Base-by-base conservation (phyloP, 2,888 invertebrate species). In the Pseudeuparius sepicola region DNA sequence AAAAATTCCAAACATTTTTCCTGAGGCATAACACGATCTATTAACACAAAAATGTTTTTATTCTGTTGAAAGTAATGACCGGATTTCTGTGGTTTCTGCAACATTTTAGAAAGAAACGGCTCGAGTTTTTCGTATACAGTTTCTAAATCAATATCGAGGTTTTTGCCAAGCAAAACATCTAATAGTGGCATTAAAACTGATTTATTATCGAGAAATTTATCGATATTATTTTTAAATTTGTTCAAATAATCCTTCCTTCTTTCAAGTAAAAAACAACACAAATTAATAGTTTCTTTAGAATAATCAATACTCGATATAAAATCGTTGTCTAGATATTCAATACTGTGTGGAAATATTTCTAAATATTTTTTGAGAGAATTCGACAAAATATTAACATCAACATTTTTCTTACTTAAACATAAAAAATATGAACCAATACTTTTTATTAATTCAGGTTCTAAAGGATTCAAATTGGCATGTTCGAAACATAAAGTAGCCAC, bases 41-140 rank as follows among this genome's bases (percentile, higher is more conserved):
- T 67, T 27, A 84, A 54, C 5, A 63, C 61, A 14, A 78, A 65
- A n/a, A 74, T 70, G 33, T 62, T 55, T 37, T 71, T 66, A 53
- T 76, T 71, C 35, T 70, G 67, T 25, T 71, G 61, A 44, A 78
- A 76, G 31, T 78, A 70, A 44, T 73, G 71, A 1, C 75, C 74
- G 3, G 73, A 73, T 60, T 80, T 80, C 41, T 76, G 75, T 1
- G 79, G 80, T 51, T 78, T 79, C 48, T 76, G 73, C 24, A 80
- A 59, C 40, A 73, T 65, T 56, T 75, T 75, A 31, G 65, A 55
- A 18, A 85, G 70, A 41, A 76, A 73, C 1, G 66, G 59, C 55
- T 76, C 72, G 44, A 77, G 75, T 48, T 71, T 66, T 26, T 67
- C 61, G 49, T 68, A 78, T 34, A 81, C 61, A 31, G 59, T 64